A percentile compares a stretch with the other conserved stretches of the same genome.
Evolutionary conservation across 92 coral and sea anemone species (phyloP).

Genomic region (Zoanthus sociatus): DNA sequence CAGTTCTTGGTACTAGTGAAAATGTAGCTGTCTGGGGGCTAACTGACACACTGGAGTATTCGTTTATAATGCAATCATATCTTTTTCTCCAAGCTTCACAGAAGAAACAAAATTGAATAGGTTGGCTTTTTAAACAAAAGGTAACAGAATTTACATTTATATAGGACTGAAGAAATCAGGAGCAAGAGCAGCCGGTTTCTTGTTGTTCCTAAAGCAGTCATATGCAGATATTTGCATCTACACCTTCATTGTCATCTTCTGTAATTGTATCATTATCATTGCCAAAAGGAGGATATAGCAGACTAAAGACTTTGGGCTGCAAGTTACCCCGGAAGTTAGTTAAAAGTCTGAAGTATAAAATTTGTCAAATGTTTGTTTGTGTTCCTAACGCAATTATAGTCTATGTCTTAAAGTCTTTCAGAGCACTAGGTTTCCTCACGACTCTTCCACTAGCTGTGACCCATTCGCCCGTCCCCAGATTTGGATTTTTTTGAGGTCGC

Average conservation of each 20-base stretch:
- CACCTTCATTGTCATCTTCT: constrained; percentile 26
- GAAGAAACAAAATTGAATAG: constrained; percentile 9
- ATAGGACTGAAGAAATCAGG: neutral
- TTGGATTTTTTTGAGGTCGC: too few relatives aligned
- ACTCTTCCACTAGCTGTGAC: too few relatives aligned
- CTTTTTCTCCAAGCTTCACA: neutral
- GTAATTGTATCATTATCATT: constrained; percentile 1
- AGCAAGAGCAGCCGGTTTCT: neutral
- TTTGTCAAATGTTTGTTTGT: too few relatives aligned
- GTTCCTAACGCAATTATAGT: too few relatives aligned
- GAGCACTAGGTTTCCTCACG: too few relatives aligned
- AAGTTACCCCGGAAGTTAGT: constrained; percentile 14
- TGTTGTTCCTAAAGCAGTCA: neutral
- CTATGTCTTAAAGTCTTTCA: too few relatives aligned
- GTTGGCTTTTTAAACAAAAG: constrained; percentile 25
- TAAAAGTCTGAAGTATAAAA: neutral
- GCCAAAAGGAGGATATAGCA: constrained; percentile 2
- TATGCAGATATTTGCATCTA: constrained; percentile 13
- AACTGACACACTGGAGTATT: too few relatives aligned
- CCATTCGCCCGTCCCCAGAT: too few relatives aligned
- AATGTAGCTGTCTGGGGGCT: too few relatives aligned
- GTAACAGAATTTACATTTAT: constrained; percentile 6
- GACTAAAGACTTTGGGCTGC: constrained; percentile 3
- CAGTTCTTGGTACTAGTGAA: too few relatives aligned
- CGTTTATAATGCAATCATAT: constrained; percentile 10